Percentiles rank a stretch among this genome's conserved stretches.
phyloP scores from a whole-genome alignment of 1,140 invertebrate genomes.

The Bombus impatiens region DNA sequence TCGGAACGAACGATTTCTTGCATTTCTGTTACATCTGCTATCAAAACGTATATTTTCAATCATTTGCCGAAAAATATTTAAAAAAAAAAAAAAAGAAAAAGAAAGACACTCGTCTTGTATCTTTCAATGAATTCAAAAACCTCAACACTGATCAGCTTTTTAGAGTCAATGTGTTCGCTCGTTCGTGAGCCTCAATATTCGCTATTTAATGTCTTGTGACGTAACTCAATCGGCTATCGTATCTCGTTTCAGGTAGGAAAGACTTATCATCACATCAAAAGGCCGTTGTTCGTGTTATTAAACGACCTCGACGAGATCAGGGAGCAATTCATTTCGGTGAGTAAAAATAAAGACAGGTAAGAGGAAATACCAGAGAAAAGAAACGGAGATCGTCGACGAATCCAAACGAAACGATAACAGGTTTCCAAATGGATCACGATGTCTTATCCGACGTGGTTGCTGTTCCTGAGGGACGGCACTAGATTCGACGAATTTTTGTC shows the following conservation, averaged over 20 bases:
- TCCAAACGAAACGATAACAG: slow-evolving; percentile 44
- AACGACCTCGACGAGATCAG: slow-evolving; percentile 74
- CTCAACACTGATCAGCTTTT: too few relatives aligned
- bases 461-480: slow-evolving; percentile 72
- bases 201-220: background rate
- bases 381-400: background rate
- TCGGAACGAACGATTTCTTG: too few relatives aligned
- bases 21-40: too few relatives aligned
- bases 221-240: background rate
- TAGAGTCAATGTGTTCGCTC: too few relatives aligned
- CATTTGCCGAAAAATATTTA: too few relatives aligned
- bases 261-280: slow-evolving; percentile 75
- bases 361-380: too few relatives aligned
- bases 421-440: slow-evolving; percentile 74
- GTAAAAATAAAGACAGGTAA: background rate
- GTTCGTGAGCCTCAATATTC: too few relatives aligned
- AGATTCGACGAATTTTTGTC: slow-evolving; percentile 68
- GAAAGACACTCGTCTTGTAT: too few relatives aligned
- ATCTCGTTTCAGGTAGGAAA: slow-evolving; percentile 70
- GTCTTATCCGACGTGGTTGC: slow-evolving; percentile 78
- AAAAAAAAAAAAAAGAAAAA: too few relatives aligned
- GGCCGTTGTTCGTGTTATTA: slow-evolving; percentile 78
- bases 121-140: too few relatives aligned
- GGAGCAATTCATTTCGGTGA: slow-evolving; percentile 74
- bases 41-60: too few relatives aligned